Conservation (phyloP, 2,888 invertebrate species). For the Agonopterix alstromeriana region DNA sequence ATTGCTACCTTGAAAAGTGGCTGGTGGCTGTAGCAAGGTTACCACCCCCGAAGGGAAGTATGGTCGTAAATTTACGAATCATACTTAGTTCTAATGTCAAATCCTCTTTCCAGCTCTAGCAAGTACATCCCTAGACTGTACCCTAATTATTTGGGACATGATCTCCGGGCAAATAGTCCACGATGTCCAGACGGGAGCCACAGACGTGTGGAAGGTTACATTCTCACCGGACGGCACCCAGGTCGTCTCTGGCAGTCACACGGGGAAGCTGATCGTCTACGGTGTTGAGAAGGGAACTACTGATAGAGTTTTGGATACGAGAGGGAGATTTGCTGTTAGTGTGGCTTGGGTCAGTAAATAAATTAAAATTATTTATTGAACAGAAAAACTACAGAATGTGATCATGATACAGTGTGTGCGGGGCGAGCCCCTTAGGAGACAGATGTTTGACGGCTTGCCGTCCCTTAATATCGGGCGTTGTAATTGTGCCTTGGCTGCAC, state of each 20-base stretch:
- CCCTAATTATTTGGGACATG: conserved; percentile 93
- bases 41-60: too few species aligned
- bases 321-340: conserved; percentile 94
- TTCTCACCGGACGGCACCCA: conserved; percentile 94
- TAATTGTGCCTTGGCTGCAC: too few species aligned
- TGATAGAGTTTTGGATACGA: conserved; percentile 90
- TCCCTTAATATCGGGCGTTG: too few species aligned
- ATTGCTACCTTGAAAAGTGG: too few species aligned
- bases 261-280: conserved; percentile 93
- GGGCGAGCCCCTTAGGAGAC: too few species aligned
- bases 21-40: too few species aligned
- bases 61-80: too few species aligned
- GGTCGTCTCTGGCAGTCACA: conserved; percentile 93
- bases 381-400: too few species aligned
- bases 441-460: too few species aligned
- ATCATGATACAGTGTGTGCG: too few species aligned
- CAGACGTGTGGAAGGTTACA: conserved; percentile 94
- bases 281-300: conserved; percentile 88
- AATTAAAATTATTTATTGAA: background rate
- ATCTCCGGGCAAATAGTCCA: conserved; percentile 88
- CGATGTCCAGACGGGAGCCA: conserved; percentile 89
- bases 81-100: too few species aligned
- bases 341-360: conserved; percentile 91
- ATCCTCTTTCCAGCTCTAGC: conserved; percentile 79
- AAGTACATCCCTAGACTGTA: conserved; percentile 94